A percentile compares a stretch with the other conserved stretches of the same genome.
Conservation (phyloP, 1,140 invertebrate genomes). For the Brachionus koreanus region DNA sequence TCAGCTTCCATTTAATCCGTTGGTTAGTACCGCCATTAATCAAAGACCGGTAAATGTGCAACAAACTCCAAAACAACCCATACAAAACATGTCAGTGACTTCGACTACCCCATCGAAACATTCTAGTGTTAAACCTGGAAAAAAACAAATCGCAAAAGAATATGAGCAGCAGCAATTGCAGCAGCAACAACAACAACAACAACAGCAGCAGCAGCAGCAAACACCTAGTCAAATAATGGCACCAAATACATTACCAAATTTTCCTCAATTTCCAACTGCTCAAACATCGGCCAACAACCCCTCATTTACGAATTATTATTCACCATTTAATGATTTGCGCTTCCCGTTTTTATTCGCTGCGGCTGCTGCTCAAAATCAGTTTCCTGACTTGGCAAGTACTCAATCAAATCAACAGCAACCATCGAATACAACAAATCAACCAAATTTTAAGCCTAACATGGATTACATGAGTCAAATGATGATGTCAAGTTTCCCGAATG, state of each 20-base stretch:
- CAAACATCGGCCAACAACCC: neutral
- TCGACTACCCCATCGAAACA: neutral
- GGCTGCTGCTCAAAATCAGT: conserved; percentile 2
- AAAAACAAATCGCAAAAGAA: conserved; percentile 36
- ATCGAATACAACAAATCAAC: neutral
- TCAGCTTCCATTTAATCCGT: neutral
- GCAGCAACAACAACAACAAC: neutral
- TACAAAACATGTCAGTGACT: neutral
- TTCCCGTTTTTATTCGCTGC: conserved; percentile 30
- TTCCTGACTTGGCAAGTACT: neutral
- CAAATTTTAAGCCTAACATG: neutral
- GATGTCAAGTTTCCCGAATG: conserved; percentile 18
- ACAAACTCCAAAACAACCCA: neutral
- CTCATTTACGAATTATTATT: neutral
- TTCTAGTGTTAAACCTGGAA: neutral
- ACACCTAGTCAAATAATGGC: neutral
- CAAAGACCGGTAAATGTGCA: neutral
- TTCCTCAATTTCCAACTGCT: neutral
- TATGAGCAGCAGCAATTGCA: conserved; percentile 18
- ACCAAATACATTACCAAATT: neutral
- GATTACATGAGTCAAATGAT: conserved; percentile 44
- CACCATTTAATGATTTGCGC: conserved; percentile 10
- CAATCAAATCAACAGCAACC: neutral
- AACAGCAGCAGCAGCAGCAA: neutral
- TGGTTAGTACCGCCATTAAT: neutral